Percentiles rank a stretch among this genome's conserved stretches.
Evolutionary conservation across 1,140 invertebrate species (phyloP).

Genomic region (Drosophila pectinifera): DNA sequence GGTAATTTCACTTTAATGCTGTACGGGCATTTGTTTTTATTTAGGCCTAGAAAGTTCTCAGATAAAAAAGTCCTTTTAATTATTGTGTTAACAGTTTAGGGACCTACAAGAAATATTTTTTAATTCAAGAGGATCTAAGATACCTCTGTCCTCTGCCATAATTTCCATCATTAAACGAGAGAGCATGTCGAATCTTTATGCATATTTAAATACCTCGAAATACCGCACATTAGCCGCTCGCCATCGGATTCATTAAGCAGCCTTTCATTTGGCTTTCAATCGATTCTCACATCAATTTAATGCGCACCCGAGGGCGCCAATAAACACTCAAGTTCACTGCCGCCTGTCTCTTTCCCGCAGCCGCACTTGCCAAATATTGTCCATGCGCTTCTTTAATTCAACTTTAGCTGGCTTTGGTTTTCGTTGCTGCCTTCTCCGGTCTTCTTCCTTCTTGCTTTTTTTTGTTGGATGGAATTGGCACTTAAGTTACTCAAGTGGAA

Average conservation of each 20-base stretch:
- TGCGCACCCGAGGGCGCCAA: conserved; percentile 30
- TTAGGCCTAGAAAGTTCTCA: too few species aligned
- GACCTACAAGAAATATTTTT: too few species aligned
- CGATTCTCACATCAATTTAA: conserved; percentile 63
- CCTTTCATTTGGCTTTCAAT: conserved; percentile 57
- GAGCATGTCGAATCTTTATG: not conserved
- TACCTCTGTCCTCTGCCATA: too few species aligned
- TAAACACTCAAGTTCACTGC: conserved; percentile 25
- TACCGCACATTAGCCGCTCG: conserved; percentile 1
- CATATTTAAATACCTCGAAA: conserved; percentile 6
- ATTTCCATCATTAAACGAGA: not conserved
- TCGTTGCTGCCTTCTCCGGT: conserved; percentile 35
- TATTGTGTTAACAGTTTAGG: too few species aligned
- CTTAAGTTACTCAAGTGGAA: conserved; percentile 84
- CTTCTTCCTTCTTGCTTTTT: conserved; percentile 28
- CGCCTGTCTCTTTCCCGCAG: not conserved
- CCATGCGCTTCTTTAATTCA: conserved; percentile 38
- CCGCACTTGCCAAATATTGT: conserved; percentile 43
- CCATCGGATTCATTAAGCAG: conserved; percentile 20
- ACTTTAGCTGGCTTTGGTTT: conserved; percentile 32
- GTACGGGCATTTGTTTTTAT: too few species aligned
- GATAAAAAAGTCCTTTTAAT: too few species aligned
- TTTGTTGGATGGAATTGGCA: conserved; percentile 73
- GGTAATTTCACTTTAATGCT: too few species aligned
- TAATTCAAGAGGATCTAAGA: too few species aligned